Evolutionary conservation across 2,113 vertebrate species (phyloP).

Genomic region (Lota lota): DNA sequence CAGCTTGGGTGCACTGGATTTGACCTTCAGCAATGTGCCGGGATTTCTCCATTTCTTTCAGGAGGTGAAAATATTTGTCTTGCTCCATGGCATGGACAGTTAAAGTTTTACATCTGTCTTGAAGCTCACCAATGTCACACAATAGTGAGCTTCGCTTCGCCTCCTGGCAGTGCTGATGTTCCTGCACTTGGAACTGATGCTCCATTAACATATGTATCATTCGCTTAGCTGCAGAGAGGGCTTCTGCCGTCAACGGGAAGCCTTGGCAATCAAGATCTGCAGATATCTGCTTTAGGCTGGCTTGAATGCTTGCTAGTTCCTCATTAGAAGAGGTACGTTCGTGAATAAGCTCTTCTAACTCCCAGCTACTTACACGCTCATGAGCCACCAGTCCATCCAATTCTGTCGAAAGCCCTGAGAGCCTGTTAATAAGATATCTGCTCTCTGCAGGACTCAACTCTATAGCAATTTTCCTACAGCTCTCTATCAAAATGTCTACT

Average conservation of each 20-base stretch:
- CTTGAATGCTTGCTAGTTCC: constrained; percentile 63
- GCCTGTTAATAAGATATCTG: constrained; percentile 77
- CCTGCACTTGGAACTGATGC: constrained; percentile 64
- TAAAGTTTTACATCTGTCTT: constrained; percentile 66
- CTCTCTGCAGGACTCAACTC: constrained; percentile 80
- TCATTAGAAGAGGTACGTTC: constrained; percentile 69
- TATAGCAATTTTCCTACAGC: constrained; percentile 48
- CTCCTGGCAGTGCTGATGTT: constrained; percentile 57
- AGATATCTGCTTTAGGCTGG: constrained; percentile 64
- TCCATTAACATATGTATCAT: constrained; percentile 60
- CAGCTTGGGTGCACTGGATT: constrained; percentile 43
- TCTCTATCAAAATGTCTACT: constrained; percentile 64
- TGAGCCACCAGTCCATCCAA: constrained; percentile 70
- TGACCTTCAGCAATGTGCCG: constrained; percentile 64
- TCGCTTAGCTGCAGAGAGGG: constrained; percentile 20
- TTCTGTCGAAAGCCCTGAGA: constrained; percentile 76
- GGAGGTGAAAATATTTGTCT: constrained; percentile 65
- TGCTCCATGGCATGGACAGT: constrained; percentile 58
- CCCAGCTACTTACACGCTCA: constrained; percentile 68
- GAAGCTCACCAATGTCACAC: constrained; percentile 59
- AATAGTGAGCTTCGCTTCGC: constrained; percentile 53
- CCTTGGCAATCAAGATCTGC: constrained; percentile 38
- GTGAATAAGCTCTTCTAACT: constrained; percentile 74
- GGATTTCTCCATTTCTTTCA: constrained; percentile 67
- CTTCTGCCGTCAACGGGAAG: constrained; percentile 60